Conservation (phyloP, 2,797 vertebrate genomes). For the Martes flavigula region DNA sequence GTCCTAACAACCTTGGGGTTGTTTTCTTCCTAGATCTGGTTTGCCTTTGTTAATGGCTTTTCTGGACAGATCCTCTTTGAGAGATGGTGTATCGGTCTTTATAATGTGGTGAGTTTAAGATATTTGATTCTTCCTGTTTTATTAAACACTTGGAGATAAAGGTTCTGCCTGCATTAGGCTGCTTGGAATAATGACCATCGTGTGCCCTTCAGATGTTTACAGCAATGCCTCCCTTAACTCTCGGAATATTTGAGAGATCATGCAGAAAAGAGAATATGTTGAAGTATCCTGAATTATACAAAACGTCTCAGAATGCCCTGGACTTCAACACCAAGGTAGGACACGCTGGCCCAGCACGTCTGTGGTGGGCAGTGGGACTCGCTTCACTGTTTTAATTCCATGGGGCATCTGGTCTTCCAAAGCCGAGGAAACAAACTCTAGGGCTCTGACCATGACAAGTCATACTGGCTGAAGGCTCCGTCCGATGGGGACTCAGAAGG, state of each 20-base stretch:
- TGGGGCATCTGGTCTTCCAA: neutral
- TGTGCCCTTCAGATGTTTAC: constrained; percentile 92
- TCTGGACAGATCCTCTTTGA: constrained; percentile 99
- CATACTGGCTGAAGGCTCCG: neutral
- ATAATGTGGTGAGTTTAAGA: constrained; percentile 95
- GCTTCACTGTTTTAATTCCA: neutral
- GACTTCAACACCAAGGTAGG: constrained; percentile 94
- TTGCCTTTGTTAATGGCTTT: constrained; percentile 99
- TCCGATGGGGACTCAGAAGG: neutral
- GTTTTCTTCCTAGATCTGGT: constrained; percentile 93
- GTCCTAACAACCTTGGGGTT: constrained; percentile 47
- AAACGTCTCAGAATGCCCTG: constrained; percentile 97
- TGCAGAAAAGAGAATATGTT: constrained; percentile 99
- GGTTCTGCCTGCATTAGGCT: neutral
- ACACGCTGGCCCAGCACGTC: accelerated
- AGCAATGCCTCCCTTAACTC: constrained; percentile 95
- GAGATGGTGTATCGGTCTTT: constrained; percentile 98
- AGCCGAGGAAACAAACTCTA: neutral
- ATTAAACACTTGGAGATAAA: neutral
- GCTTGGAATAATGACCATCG: neutral
- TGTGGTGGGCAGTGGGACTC: neutral
- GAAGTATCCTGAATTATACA: constrained; percentile 98
- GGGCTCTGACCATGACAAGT: neutral
- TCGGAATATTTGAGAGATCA: constrained; percentile 98
- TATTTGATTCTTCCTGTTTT: neutral